phyloP scores from a whole-genome alignment of 2,797 vertebrate genomes.

The Vultur gryphus region DNA sequence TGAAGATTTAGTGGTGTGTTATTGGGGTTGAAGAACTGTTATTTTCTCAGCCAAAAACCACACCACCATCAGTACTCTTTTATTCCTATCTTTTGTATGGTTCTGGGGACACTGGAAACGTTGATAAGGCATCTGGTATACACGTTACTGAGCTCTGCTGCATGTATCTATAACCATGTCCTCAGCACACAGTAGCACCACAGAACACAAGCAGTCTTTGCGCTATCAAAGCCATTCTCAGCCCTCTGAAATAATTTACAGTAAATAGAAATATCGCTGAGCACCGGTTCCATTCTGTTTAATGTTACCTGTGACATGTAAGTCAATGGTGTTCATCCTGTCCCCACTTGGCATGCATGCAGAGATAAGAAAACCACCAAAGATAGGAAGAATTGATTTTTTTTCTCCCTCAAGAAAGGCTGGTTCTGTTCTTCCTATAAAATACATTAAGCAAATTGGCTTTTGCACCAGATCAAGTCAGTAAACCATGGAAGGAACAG shows the following conservation, averaged over 20 bases:
- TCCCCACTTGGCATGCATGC: not conserved
- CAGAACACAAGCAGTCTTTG: not conserved
- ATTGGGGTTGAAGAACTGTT: not conserved
- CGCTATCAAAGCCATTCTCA: not conserved
- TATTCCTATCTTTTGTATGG: not conserved
- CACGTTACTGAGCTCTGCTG: not conserved
- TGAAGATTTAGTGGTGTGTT: not conserved
- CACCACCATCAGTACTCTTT: not conserved
- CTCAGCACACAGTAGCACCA: not conserved
- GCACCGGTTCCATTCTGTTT: not conserved
- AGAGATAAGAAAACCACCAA: not conserved
- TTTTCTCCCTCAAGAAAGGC: not conserved
- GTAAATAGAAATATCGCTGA: not conserved
- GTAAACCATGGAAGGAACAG: conserved; percentile 15
- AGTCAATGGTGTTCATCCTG: not conserved
- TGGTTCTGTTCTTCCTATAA: not conserved
- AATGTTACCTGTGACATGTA: not conserved
- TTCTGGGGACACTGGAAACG: not conserved
- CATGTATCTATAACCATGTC: not conserved
- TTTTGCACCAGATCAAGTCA: not conserved
- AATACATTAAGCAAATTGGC: not conserved
- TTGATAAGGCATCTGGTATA: not conserved
- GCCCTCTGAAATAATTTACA: not conserved
- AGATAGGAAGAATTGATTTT: not conserved
- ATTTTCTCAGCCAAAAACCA: not conserved